phyloP scores from a whole-genome alignment of 2,113 vertebrate species.

The Ahaetulla prasina region DNA sequence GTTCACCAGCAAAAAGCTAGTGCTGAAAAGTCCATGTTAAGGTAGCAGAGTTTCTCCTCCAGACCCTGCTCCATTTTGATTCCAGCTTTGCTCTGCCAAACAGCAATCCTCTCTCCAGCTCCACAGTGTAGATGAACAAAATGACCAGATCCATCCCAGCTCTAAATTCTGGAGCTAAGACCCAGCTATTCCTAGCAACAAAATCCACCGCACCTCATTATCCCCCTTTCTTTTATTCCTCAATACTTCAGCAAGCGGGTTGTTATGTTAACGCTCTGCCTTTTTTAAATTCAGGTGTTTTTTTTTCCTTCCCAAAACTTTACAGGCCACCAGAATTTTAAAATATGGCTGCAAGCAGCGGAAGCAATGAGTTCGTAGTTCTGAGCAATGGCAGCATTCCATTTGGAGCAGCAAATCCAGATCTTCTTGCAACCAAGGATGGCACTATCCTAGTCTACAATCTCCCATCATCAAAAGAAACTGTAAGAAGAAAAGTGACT shows the following conservation, averaged over 20 bases:
- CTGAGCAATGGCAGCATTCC: conserved; percentile 72
- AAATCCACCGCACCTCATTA: neutral
- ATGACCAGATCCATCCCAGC: neutral
- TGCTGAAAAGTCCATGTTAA: conserved; percentile 3
- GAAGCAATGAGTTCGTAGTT: conserved; percentile 59
- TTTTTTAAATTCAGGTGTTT: conserved; percentile 3
- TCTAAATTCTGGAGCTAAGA: neutral
- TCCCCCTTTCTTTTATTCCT: neutral
- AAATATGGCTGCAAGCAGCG: conserved; percentile 73
- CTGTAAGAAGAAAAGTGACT: conserved; percentile 62
- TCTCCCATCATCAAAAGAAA: conserved; percentile 58
- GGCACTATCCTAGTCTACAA: conserved; percentile 55
- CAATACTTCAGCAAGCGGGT: neutral
- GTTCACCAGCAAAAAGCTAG: conserved; percentile 18
- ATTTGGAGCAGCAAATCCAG: conserved; percentile 42
- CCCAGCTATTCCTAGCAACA: neutral
- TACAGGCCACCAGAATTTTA: neutral
- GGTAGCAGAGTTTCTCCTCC: neutral
- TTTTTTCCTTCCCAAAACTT: conserved; percentile 37
- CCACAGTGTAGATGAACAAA: neutral
- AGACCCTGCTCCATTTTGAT: neutral
- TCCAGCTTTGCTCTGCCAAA: neutral
- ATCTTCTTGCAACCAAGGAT: conserved; percentile 35
- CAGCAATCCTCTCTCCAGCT: neutral
- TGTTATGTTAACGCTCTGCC: neutral